Evolutionary conservation across 1,140 invertebrate genomes (phyloP).

Genomic region (Plectrocnemia conspersa): DNA sequence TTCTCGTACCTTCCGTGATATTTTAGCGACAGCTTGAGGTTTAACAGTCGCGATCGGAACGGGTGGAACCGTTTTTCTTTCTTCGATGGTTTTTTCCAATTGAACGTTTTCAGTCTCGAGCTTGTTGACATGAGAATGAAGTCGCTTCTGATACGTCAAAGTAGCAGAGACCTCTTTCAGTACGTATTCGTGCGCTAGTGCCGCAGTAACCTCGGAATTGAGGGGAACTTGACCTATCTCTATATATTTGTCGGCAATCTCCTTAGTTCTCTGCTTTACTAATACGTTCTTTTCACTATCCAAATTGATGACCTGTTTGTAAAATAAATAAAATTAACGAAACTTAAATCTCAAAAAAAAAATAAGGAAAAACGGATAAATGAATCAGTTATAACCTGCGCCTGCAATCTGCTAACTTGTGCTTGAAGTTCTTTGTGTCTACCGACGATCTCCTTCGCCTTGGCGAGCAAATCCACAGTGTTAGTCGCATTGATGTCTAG

Average conservation of each 20-base stretch:
- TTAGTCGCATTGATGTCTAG: slow-evolving; percentile 80
- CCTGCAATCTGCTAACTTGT: slow-evolving; percentile 75
- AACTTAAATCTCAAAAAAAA: slow-evolving; percentile 6
- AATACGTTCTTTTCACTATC: slow-evolving; percentile 68
- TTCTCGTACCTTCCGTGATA: slow-evolving; percentile 63
- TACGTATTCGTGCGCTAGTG: slow-evolving; percentile 70
- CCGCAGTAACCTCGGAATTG: slow-evolving; percentile 57
- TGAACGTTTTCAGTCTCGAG: slow-evolving; percentile 69
- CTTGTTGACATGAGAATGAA: slow-evolving; percentile 71
- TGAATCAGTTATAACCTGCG: slow-evolving; percentile 63
- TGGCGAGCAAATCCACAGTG: slow-evolving; percentile 78
- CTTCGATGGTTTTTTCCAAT: slow-evolving; percentile 66
- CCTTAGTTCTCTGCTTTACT: slow-evolving; percentile 62
- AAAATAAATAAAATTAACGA: neutral
- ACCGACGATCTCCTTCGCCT: slow-evolving; percentile 89
- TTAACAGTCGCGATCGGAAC: slow-evolving; percentile 49
- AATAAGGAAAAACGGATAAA: no score
- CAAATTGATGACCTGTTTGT: slow-evolving; percentile 48
- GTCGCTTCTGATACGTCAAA: slow-evolving; percentile 71
- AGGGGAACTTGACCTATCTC: slow-evolving; percentile 50
- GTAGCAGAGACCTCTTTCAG: slow-evolving; percentile 81
- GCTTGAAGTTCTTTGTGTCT: slow-evolving; percentile 86
- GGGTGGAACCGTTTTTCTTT: slow-evolving; percentile 55
- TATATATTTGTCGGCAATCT: slow-evolving; percentile 62
- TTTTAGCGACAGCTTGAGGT: slow-evolving; percentile 46